These are phyloP conservation scores for Argentina silus DNA, from an alignment of 2,797 vertebrate genomes.

Conservation along the genomic window DNA sequence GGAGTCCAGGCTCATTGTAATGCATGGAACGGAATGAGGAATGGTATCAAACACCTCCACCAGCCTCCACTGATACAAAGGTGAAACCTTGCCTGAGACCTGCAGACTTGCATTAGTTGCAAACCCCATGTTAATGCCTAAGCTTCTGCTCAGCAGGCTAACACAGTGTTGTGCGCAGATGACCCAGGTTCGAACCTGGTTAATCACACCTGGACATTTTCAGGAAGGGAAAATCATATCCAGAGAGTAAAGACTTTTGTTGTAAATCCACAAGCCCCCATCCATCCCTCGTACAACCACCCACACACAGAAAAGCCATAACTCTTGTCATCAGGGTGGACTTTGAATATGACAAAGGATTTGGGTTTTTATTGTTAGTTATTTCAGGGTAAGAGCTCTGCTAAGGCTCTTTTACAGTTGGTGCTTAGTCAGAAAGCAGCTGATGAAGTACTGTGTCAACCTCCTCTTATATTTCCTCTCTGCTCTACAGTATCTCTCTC, in stretches of 20 bases:
- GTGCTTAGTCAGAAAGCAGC: conserved; percentile 46
- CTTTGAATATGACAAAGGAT: conserved; percentile 1
- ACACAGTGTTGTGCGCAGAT: too few species aligned
- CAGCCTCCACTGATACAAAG: too few species aligned
- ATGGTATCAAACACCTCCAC: too few species aligned
- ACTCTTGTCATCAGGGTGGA: conserved; percentile 32
- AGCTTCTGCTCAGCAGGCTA: neutral
- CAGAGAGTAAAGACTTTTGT: too few species aligned
- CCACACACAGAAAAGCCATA: neutral
- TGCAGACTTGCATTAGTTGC: too few species aligned
- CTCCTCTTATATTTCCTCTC: conserved; percentile 10
- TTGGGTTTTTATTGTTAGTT: conserved; percentile 31
- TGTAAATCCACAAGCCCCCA: conserved; percentile 8
- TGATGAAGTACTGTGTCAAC: conserved; percentile 50
- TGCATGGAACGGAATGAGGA: too few species aligned
- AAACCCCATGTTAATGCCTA: neutral
- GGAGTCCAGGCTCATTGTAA: too few species aligned
- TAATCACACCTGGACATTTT: neutral
- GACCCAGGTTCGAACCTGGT: too few species aligned
- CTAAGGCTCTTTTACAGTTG: conserved; percentile 53
- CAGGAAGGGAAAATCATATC: conserved; percentile 1
- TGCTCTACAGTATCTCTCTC: too few species aligned
- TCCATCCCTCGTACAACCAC: conserved; percentile 7
- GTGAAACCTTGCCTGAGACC: too few species aligned
- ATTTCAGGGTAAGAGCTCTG: conserved; percentile 32